Evolutionary conservation across 2,888 invertebrate species (phyloP), one percentile per base, ranked within the genome.

Genomic region (Callinectes sapidus): DNA sequence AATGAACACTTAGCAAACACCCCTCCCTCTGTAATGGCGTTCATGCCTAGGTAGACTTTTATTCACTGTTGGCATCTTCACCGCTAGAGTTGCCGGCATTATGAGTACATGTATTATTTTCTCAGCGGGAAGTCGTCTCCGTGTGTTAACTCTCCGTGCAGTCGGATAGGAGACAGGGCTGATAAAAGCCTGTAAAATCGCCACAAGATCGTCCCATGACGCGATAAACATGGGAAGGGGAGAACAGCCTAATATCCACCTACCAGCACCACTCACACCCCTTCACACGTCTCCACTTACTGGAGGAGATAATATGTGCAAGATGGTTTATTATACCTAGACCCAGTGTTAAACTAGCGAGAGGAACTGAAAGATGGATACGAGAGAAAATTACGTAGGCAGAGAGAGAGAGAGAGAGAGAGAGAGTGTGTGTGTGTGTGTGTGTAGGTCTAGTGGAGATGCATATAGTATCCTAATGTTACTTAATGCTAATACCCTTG

Each of bases 11-110:
- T 23, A 71, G n/a, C n/a, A 23, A 71, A 71, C 16, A 28, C 71
- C n/a, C 71, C 71, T n/a, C 71, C n/a, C n/a, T 71, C 71, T 6
- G 28, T 71, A 71, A 71, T 71, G 71, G 71, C 71, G 71, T 23
- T 71, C 3, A 71, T 71, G 71, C 71, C 10, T 1, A 71, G 6
- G 54, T 28, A 1, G 14, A 54, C 42, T 87, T 87, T 42, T 87
- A 87, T 87, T 42, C 42, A 10, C 48, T 23, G 23, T 87, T 87
- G 87, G 87, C 87, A 87, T 42, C 87, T 87, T 10, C 32, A 2
- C 32, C 8, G 42, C 54, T 18, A n/a, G 87, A 42, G 87, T 87
- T 87, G 87, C 87, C 87, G n/a, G 10, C 87, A 87, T 54, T n/a
- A 42, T 23, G 87, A 54, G 48, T 42, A 28, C 18, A 48, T 87